These are phyloP conservation scores for Myathropa florea DNA, from an alignment of 2,888 invertebrate species.

Conservation along the genomic window DNA sequence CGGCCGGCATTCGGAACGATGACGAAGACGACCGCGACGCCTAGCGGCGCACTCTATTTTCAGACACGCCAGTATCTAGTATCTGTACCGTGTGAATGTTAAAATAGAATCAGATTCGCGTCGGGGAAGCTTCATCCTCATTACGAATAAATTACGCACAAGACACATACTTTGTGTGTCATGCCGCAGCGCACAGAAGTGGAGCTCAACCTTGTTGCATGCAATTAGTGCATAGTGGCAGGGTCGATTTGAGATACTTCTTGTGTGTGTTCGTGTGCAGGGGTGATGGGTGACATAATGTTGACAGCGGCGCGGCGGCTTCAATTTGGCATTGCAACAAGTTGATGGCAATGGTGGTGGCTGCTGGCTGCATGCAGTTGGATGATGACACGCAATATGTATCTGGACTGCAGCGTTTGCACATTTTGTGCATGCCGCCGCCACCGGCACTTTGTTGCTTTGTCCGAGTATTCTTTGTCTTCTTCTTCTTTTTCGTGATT, in stretches of 20 bases:
- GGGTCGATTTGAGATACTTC: constrained; percentile 66
- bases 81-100: constrained; percentile 65
- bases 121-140: constrained; percentile 29
- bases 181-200: constrained; percentile 26
- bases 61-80: constrained; percentile 36
- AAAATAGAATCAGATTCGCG: constrained; percentile 48
- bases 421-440: constrained; percentile 17
- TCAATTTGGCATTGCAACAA: constrained; percentile 66
- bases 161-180: neutral
- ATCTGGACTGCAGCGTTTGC: constrained; percentile 22
- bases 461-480: too few relatives aligned
- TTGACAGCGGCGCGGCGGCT: constrained; percentile 5
- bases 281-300: constrained; percentile 39
- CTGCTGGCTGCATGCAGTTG: neutral
- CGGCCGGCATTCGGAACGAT: constrained; percentile 58
- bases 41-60: constrained; percentile 47
- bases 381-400: neutral
- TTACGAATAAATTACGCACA: constrained; percentile 39
- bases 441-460: constrained; percentile 16
- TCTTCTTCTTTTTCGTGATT: constrained; percentile 32
- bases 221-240: constrained; percentile 67
- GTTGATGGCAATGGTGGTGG: constrained; percentile 12
- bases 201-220: constrained; percentile 69
- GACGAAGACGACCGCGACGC: constrained; percentile 15
- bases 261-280: neutral